Evolutionary conservation across 2,888 invertebrate species (phyloP), one percentile per base, ranked within the genome.

Genomic region (Agonopterix heracliana): DNA sequence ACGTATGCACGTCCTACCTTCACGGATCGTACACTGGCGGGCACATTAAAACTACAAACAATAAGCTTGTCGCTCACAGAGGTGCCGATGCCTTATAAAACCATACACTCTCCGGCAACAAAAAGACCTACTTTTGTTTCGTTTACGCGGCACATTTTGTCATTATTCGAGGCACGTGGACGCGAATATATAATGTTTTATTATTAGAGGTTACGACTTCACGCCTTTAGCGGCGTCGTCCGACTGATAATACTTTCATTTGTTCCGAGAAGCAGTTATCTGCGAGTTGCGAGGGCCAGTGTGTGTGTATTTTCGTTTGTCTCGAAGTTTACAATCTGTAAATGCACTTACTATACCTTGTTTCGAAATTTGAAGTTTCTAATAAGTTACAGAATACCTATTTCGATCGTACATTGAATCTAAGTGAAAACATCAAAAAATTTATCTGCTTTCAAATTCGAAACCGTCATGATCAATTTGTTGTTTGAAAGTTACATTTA

Each of bases 121-220:
- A 76, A 81, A 78, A 68, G 68, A 63, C 60, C 66, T 61, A 80
- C 81, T 82, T 81, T 83, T 84, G 85, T 85, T 82, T 75, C 73
- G 65, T 73, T 70, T 67, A 66, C 72, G 73, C 74, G 73, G 67
- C 72, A 65, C 72, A 71, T 79, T 81, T 75, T 74, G 83, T 83
- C 84, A 81, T 81, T 83, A 81, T 79, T 71, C 74, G 69, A 55
- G 81, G 83, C 87, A 80, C 87, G 87, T 87, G 88, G 88, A 64
- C 70, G 70, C 74, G 87, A 87, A 88, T 88, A 87, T 73, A 83
- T 86, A 86, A 86, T 84, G 77, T 83, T 87, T 86, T 84, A 86
- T 85, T 81, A 80, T 81, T 75, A 73, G 63, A 68, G 68, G 78
- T 83, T 81, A 87, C 75, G 80, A 77, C 88, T 86, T 88, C 83